Base-by-base conservation (phyloP, 2,888 invertebrate genomes). In the Drosophila kokeensis region DNA sequence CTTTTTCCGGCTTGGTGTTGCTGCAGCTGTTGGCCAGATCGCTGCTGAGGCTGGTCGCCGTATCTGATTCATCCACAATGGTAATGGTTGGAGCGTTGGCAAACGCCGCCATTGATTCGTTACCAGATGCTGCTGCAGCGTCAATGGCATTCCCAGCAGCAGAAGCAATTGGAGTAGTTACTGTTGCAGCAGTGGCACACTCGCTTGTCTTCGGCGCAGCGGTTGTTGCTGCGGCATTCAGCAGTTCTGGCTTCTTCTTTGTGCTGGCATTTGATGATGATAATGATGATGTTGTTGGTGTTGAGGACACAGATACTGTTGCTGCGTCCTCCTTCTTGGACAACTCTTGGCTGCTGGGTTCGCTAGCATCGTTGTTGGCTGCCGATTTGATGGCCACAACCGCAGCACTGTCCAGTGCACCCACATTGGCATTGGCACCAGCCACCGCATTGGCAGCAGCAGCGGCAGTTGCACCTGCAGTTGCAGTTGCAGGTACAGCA, bases 1-100 rank as follows among this genome's bases (percentile, higher is more conserved):
- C 53, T 13, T 48, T 34, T 21, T 55, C 54, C n/a, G 63, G 13
- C 2, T 72, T 63, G 63, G 79, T 83, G 61, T 79, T 30, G 83
- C 76, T 67, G 67, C 77, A 57, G 71, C 76, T 67, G 66, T 76
- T 59, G 72, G 57, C 52, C 30, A 52, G 58, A 69, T 78, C 79
- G 55, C 73, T 82, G 66, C 64, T 73, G 21, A 64, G 49, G 45
- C 63, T 89, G 54, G 90, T 91, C 53, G 90, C 83, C 11, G 85
- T 90, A 71, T 91, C 91, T 4, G 90, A 92, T 62, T 94, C 94
- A 75, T 94, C 94, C 27, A 79, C 92, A 72, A 92, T 93, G 48
- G 92, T 92, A 27, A 93, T 90, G 42, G 81, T 78, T 69, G 77
- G 60, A 34, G 50, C n/a, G 7, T 45, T 24, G 21, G 21, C 11